Evolutionary conservation across 2,888 invertebrate species (phyloP), one percentile per base, ranked within the genome.

Genomic region (Arge pagana): DNA sequence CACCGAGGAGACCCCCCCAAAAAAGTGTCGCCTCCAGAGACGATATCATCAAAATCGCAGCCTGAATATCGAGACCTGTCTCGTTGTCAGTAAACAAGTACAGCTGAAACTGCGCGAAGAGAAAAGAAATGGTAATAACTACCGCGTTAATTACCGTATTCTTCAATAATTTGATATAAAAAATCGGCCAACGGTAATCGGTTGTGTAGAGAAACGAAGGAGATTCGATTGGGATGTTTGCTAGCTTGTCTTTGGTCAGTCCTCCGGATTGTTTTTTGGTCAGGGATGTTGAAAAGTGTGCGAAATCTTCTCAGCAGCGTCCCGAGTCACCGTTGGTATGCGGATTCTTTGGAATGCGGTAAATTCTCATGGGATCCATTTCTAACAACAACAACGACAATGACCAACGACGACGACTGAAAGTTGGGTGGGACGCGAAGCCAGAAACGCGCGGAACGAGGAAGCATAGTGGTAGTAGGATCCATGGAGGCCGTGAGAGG

Each of bases 281-380:
- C 31, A 35, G 31, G 33, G 43, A 51, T 30, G 49, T 19, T 39
- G 26, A 15, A 42, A 49, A 36, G 30, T n/a, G 31, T 39, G 54
- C 36, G 40, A 49, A 15, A 16, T 15, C 33, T 15, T 33, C 33
- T 33, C 33, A 33, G 11, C 33, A 33, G 11, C 42, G 50, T 33
- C n/a, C 33, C 37, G 24, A 41, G 60, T 65, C 70, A 69, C 70
- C 68, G 69, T 67, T 60, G 60, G 43, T 50, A 59, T 62, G 53
- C 58, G 37, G 58, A 49, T 54, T 57, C 61, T 55, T 63, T 53
- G 66, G 64, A 66, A 68, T 65, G 64, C 63, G 66, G 63, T 65
- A 66, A 67, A 71, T 71, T 61, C 63, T 59, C 51, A 50, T 51
- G 50, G 54, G 52, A 48, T 15, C 39, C 15, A 54, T 56, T 50